Evolutionary conservation across 2,797 vertebrate genomes (phyloP).

Genomic region (Smutsia gigantea): DNA sequence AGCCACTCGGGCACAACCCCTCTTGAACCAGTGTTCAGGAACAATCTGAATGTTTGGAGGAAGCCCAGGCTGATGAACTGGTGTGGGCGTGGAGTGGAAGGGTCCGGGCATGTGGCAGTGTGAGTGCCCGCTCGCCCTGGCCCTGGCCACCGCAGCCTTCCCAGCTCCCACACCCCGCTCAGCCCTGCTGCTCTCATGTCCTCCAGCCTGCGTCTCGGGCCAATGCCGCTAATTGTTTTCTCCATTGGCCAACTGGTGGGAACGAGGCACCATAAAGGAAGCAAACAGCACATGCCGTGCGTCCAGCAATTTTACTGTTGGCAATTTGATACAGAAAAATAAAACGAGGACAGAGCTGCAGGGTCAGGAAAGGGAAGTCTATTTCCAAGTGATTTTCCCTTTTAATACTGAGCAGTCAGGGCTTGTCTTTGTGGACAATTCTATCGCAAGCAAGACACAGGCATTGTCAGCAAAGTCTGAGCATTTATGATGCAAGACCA

Average conservation of each 20-base stretch:
- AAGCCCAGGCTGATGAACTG: neutral
- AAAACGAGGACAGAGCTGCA: neutral
- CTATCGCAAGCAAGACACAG: neutral
- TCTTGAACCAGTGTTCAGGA: neutral
- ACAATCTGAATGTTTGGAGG: neutral
- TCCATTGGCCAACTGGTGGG: slow-evolving; percentile 38
- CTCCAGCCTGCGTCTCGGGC: neutral
- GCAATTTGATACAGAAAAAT: slow-evolving; percentile 59
- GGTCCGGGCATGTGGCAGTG: fast-evolving
- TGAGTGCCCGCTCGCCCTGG: fast-evolving
- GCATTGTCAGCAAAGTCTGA: neutral
- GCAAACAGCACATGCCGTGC: neutral
- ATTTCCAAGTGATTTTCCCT: slow-evolving; percentile 62
- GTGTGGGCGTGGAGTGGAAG: fast-evolving
- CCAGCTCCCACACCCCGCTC: neutral
- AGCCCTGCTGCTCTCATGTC: neutral
- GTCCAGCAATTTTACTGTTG: slow-evolving; percentile 48
- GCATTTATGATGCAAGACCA: slow-evolving; percentile 16
- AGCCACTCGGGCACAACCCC: neutral
- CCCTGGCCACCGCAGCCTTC: neutral
- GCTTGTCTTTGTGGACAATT: neutral
- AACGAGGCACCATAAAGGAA: slow-evolving; percentile 40
- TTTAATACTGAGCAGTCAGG: neutral
- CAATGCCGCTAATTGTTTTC: slow-evolving; percentile 43
- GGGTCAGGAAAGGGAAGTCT: slow-evolving; percentile 49